phyloP scores from a whole-genome alignment of 1,140 invertebrate genomes.

The Cyclargus thomasi region DNA sequence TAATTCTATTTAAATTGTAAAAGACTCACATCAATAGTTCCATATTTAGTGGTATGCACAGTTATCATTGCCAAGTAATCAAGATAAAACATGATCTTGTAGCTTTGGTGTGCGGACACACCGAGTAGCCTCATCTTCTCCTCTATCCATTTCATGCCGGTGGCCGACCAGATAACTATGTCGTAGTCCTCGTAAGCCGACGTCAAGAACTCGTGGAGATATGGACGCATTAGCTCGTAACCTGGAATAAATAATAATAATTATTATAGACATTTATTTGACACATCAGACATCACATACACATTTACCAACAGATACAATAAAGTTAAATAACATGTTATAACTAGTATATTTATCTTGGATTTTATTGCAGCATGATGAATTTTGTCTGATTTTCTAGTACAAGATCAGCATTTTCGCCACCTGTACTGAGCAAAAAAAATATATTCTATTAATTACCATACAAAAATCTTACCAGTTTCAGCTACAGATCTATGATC shows the following conservation, averaged over 20 bases:
- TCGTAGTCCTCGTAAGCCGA: constrained; percentile 93
- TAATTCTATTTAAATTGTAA: background rate
- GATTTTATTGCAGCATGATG: no score
- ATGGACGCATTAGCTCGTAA: constrained; percentile 95
- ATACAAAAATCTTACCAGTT: constrained; percentile 78
- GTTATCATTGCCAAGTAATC: constrained; percentile 97
- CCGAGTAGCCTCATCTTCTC: constrained; percentile 97
- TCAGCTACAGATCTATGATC: constrained; percentile 95
- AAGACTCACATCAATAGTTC: constrained; percentile 86
- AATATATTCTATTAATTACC: no score
- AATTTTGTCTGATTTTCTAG: no score
- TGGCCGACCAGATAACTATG: constrained; percentile 96
- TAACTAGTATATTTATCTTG: no score
- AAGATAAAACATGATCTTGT: constrained; percentile 95
- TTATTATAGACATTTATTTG: no score
- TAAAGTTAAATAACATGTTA: no score
- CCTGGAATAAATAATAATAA: constrained; percentile 40
- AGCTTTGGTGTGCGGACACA: constrained; percentile 86
- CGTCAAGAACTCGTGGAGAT: constrained; percentile 94
- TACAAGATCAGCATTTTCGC: no score
- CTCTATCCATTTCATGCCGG: constrained; percentile 98
- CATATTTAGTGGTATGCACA: constrained; percentile 90
- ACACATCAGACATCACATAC: no score
- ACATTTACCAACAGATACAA: no score
- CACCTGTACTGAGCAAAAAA: no score